phyloP scores from a whole-genome alignment of 2,888 invertebrate genomes.

The Biston betularia region DNA sequence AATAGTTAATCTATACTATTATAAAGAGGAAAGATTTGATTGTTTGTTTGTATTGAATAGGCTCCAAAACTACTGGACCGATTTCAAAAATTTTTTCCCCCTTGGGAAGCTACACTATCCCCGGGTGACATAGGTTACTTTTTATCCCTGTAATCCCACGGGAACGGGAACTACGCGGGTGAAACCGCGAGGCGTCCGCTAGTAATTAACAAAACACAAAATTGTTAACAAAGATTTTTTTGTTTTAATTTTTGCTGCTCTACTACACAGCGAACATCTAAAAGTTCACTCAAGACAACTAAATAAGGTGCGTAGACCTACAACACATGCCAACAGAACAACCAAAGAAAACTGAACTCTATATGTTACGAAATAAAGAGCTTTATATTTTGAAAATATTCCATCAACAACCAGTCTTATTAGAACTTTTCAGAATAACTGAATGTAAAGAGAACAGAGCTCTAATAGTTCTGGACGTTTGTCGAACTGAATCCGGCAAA shows the following conservation, averaged over 20 bases:
- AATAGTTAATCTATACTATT: no score
- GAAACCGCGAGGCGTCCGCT: no score
- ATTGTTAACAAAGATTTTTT: neutral
- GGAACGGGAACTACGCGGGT: no score
- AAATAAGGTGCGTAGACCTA: slow-evolving; percentile 67
- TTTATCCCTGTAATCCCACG: no score
- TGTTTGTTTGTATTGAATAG: no score
- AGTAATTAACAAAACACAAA: neutral
- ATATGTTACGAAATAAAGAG: neutral
- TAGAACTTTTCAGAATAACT: neutral
- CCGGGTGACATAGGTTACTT: no score
- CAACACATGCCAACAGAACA: slow-evolving; percentile 54
- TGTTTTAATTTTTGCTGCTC: slow-evolving; percentile 37
- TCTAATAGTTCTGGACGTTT: slow-evolving; percentile 42
- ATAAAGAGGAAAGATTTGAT: no score
- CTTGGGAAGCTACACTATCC: no score
- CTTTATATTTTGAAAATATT: slow-evolving; percentile 16
- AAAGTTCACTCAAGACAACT: slow-evolving; percentile 56
- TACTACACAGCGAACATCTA: slow-evolving; percentile 54
- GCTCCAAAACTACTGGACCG: no score
- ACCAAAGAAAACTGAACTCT: slow-evolving; percentile 47
- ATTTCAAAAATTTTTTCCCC: no score
- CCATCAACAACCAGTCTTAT: slow-evolving; percentile 7
- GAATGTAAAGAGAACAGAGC: slow-evolving; percentile 16
- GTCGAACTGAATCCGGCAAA: slow-evolving; percentile 31